Base-by-base conservation (phyloP, 2,113 vertebrate genomes). In the Alligator sinensis region DNA sequence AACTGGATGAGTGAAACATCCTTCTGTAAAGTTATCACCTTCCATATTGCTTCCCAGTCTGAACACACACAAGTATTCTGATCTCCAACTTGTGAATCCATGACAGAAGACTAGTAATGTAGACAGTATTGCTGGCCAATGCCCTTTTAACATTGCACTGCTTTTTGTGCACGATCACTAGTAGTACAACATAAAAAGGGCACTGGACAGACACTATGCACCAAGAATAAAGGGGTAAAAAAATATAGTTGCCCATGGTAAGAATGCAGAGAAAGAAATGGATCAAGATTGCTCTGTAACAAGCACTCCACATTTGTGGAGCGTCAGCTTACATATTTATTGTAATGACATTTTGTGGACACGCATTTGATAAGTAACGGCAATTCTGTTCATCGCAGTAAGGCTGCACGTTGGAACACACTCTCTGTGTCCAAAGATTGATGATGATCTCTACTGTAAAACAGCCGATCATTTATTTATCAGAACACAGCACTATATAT, bases 71-170 rank as follows among this genome's bases (percentile, higher is more conserved):
- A 88, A 74, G 47, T 88, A 70, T 8, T 55, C 25, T 6, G 79
- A 74, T 70, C 83, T 75, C 59, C 47, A 55, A 79, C 24, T 25
- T 61, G 75, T 34, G 80, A 64, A 30, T 70, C 55, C 82, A 66
- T 68, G 76, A 22, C 88, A 5, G 13, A 78, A 28, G 11, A 9
- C 4, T 27, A 90, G 38, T 22, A 96, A 85, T 3, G 97, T 17
- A 88, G 96, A 89, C 74, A 95, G 91, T 89, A 97, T 96, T 96
- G 96, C 97, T 97, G 96, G 98, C 98, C 98, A 98, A 98, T 98
- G 98, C 98, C 98, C 98, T 98, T 98, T 98, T 98, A 98, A 98
- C 98, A 98, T 97, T 98, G 98, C 98, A 98, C 98, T 98, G 98
- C 98, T 98, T 98, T 98, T 97, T 96, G 97, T 97, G 97, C 83